phyloP scores from a whole-genome alignment of 2,888 invertebrate genomes.

The Cetonia aurata region DNA sequence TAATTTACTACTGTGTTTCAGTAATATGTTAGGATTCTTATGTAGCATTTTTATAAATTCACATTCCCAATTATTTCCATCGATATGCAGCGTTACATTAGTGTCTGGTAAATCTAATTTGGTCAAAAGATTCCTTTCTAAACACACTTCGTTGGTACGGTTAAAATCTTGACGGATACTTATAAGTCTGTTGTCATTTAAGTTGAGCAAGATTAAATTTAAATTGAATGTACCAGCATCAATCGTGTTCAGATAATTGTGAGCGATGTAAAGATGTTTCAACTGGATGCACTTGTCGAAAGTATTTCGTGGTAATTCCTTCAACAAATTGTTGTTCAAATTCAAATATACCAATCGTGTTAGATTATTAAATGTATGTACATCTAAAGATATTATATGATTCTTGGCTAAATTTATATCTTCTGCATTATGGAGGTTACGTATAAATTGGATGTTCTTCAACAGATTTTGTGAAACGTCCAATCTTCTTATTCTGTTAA shows the following conservation, averaged over 20 bases:
- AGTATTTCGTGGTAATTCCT: conserved; percentile 15
- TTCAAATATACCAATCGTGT: conserved; percentile 27
- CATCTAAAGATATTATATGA: background rate
- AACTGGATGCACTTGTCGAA: conserved; percentile 17
- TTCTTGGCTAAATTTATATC: conserved; percentile 11
- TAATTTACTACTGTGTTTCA: background rate
- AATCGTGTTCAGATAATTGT: conserved; percentile 36
- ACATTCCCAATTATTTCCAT: conserved; percentile 41
- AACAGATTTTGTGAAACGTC: conserved; percentile 17
- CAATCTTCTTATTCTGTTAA: background rate
- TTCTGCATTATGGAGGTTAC: conserved; percentile 2
- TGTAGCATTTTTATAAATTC: conserved; percentile 21
- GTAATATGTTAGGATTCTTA: background rate
- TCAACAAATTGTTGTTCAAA: conserved; percentile 37
- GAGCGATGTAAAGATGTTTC: conserved; percentile 25
- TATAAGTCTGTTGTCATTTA: conserved; percentile 34
- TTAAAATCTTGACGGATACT: conserved; percentile 24
- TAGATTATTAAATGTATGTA: conserved; percentile 28
- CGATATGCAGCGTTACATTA: conserved; percentile 24
- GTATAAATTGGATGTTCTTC: conserved; percentile 13
- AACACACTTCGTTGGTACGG: conserved; percentile 18
- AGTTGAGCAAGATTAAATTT: conserved; percentile 17
- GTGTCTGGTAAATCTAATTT: conserved; percentile 15
- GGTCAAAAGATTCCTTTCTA: conserved; percentile 20
- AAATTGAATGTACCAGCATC: conserved; percentile 37